Evolutionary conservation across 2,113 vertebrate species (phyloP), one percentile per base, ranked within the genome.

Genomic region (Otolemur garnettii): DNA sequence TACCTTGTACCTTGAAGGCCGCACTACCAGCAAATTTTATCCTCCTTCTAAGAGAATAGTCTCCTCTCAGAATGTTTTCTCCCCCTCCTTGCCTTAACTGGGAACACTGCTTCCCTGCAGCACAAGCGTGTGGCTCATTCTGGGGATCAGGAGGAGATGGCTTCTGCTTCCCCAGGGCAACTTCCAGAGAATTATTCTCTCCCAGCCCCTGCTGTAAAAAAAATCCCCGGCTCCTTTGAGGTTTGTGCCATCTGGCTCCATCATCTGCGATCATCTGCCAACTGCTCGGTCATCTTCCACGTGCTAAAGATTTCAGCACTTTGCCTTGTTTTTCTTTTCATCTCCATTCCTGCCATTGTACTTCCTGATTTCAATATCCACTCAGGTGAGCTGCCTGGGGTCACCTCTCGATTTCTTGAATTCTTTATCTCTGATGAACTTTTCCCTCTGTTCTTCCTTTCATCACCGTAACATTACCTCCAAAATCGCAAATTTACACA

Each of bases 111-210:
- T 45, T 45, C 45, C 45, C 45, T 45, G 45, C 45, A 45, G 45
- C 45, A 45, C 6, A 45, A 9, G 45, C 45, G 7, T 7, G 45
- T 8, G 26, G 50, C 18, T 88, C 57, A 7, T 42, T 71, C 66
- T 35, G 5, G 50, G 30, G 22, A 42, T 17, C n/a, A 38, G 35
- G 15, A 87, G 53, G n/a, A 69, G 30, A 9, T 26, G 17, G 4
- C 45, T 91, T 81, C 22, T 62, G 42, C 53, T 18, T 79, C 77
- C 50, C 64, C 78, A n/a, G 0, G 35, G 53, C 26, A 62, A 53
- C 57, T 53, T 93, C 50, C 75, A 69, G 60, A 81, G 68, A 93
- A 85, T 81, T 79, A 80, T 35, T 71, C 74, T 91, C 33, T 87
- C 64, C 87, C 62, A 53, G 84, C 24, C 8, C 17, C 18, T 42